phyloP scores from a whole-genome alignment of 2,797 vertebrate genomes.

The Moxostoma hubbsi region DNA sequence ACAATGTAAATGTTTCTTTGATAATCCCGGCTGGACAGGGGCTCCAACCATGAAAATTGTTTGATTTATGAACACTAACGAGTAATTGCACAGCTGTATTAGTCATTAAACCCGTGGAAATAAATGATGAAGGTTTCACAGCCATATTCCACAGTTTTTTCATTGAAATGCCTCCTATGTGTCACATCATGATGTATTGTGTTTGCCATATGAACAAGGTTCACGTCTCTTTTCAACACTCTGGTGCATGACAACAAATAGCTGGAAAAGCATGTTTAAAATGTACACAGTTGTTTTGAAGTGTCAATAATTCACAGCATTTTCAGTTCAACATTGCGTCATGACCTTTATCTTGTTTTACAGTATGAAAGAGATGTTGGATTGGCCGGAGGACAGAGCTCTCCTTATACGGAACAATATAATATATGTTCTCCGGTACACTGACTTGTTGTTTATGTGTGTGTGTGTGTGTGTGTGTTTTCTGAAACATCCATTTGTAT shows the following conservation, averaged over 20 bases:
- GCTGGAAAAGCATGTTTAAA: no score
- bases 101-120: no score
- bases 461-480: constrained; percentile 1
- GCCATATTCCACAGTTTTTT: no score
- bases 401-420: neutral
- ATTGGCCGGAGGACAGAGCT: neutral
- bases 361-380: neutral
- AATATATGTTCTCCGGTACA: no score
- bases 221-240: neutral
- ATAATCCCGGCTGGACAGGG: no score
- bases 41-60: no score
- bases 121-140: neutral
- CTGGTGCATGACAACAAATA: neutral
- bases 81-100: neutral
- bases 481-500: neutral
- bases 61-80: neutral
- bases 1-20: no score
- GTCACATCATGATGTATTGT: constrained; percentile 4
- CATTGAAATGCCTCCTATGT: neutral
- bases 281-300: no score
- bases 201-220: constrained; percentile 6
- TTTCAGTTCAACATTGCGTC: constrained; percentile 1
- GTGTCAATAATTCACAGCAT: no score
- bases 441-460: neutral
- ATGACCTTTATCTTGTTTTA: constrained; percentile 8